Evolutionary conservation across 2,113 vertebrate species (phyloP), one percentile per base, ranked within the genome.

Genomic region (Hipposideros armiger): DNA sequence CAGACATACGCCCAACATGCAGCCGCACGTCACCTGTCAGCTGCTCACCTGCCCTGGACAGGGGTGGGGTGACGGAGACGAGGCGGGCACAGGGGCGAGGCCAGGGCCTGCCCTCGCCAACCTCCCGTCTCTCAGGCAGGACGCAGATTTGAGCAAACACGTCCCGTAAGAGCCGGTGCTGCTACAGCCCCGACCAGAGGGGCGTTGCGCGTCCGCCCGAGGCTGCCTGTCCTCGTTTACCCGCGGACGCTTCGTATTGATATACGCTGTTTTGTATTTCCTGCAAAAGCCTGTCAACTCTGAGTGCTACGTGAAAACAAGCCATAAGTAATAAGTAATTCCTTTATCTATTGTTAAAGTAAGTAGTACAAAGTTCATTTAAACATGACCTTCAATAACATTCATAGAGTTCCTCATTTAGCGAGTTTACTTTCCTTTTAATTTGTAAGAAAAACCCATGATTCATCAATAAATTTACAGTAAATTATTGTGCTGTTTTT

Each of bases 231-330:
- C 52, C 52, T 50, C 52, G 15, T 54, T 13, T 36, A 67, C 32
- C 62, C 9, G 3, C 0, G 4, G 45, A 17, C n/a, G 13, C 50
- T 40, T 20, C 7, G 4, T 0, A 2, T 7, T 9, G 4, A 50
- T 11, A 50, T 50, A 50, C 9, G 11, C 4, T 20, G 13, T 56
- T 30, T 2, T 16, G 73, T 17, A 52, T 30, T 32, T 54, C 3
- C 4, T 6, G 32, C 74, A 14, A 11, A 16, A 17, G 2, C 32
- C 24, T 19, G 1, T 16, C 5, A 19, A 19, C 30, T 67, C 11
- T 28, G 50, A 45, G 22, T 1, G 1, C 60, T 11, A 5, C n/a
- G 14, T 50, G 36, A n/a, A n/a, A 74, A 56, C 26, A 32, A 9
- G 17, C 45, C 28, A 3, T 24, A 14, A 13, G 40, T 36, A 13